Percentiles rank a stretch among this genome's conserved stretches.
phyloP scores from a whole-genome alignment of 2,888 invertebrate genomes.

The Diabrotica balteata region DNA sequence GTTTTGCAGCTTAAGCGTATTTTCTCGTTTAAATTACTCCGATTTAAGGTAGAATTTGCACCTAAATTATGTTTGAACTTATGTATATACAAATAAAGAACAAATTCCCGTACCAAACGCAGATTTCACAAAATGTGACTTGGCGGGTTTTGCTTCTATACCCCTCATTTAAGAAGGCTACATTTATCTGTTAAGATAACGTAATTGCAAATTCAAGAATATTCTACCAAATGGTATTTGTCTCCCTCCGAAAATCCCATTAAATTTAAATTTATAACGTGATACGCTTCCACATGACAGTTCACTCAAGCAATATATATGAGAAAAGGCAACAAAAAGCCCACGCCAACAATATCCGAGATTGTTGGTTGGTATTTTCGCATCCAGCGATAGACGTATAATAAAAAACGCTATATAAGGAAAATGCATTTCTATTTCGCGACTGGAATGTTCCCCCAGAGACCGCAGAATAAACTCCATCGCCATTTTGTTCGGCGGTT shows the following conservation, averaged over 20 bases:
- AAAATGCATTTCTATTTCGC: slow-evolving; percentile 62
- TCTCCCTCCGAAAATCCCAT: slow-evolving; percentile 7
- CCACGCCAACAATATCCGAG: slow-evolving; percentile 57
- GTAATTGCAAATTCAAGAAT: too few relatives aligned
- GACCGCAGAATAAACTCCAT: slow-evolving; percentile 55
- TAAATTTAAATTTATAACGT: slow-evolving; percentile 26
- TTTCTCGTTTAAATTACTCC: too few relatives aligned
- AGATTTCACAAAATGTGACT: too few relatives aligned
- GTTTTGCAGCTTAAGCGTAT: too few relatives aligned
- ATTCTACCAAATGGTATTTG: background rate
- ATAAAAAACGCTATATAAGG: slow-evolving; percentile 62
- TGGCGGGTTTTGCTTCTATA: too few relatives aligned
- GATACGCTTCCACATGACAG: slow-evolving; percentile 33
- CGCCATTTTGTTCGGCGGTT: slow-evolving; percentile 57
- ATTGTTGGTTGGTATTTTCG: slow-evolving; percentile 60
- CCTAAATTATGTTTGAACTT: too few relatives aligned
- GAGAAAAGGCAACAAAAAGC: slow-evolving; percentile 37
- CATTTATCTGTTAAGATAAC: too few relatives aligned
- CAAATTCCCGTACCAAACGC: too few relatives aligned
- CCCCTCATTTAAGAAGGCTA: too few relatives aligned
- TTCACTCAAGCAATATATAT: slow-evolving; percentile 39
- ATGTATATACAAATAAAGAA: too few relatives aligned
- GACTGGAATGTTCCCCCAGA: slow-evolving; percentile 57
- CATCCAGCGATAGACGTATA: slow-evolving; percentile 58
- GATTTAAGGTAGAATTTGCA: too few relatives aligned